Base-by-base conservation (phyloP, 92 coral and sea anemone species). In the Paragorgia papillata region DNA sequence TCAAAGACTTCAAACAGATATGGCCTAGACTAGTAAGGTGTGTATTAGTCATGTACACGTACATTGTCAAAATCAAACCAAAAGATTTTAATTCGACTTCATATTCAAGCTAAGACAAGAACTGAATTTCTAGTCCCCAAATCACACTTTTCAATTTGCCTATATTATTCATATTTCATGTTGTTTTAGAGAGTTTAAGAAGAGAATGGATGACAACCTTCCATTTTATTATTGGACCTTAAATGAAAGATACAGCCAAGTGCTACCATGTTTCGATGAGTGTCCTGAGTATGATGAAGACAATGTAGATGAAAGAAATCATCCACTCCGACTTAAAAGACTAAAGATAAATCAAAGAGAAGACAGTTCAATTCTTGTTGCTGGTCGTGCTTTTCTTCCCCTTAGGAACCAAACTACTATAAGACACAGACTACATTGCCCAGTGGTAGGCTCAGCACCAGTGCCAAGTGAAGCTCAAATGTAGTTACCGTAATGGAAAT, bases 151-250 rank as follows among this genome's bases (percentile, higher is more conserved):
- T n/a, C n/a, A n/a, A n/a, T n/a, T n/a, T n/a, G n/a, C n/a, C n/a
- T n/a, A n/a, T n/a, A n/a, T n/a, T n/a, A n/a, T n/a, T n/a, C n/a
- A n/a, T n/a, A n/a, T n/a, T n/a, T n/a, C n/a, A n/a, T n/a, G n/a
- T n/a, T n/a, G n/a, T n/a, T n/a, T 20, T 53, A 84, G 84, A 70
- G 88, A 84, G 48, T 84, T 84, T 67, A 57, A 62, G 9, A 84
- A 84, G 25, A 39, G 84, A 51, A 84, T 84, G 83, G 84, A 79
- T 51, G 25, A 12, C 0, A 62, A 51, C n/a, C 54, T 79, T 30
- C 84, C 88, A 10, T 84, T 84, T 43, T 84, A 79, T 22, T 85
- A 79, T 40, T 85, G 80, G 74, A 85, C 88, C 0, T 9, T 74
- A 4, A 79, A 79, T 80, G 82, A 85, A 18, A n/a, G 84, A n/a